phyloP scores from a whole-genome alignment of 64 coral and sea anemone genomes.

The Montipora efflorescens region DNA sequence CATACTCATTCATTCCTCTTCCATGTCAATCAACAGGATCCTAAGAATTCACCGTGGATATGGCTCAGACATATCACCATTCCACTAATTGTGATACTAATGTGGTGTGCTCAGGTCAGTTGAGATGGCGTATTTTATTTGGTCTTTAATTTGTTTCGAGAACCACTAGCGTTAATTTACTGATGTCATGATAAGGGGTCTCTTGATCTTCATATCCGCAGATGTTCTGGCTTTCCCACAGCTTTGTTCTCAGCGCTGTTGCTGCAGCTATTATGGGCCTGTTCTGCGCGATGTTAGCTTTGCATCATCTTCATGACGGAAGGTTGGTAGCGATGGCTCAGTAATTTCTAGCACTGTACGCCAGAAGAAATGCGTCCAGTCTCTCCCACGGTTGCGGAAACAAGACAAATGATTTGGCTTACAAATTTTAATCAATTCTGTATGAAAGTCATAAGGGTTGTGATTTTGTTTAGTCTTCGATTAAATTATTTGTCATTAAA shows the following conservation, averaged over 20 bases:
- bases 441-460: too few relatives aligned
- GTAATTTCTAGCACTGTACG: background rate
- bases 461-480: too few relatives aligned
- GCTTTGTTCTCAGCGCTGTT: slow-evolving; percentile 29
- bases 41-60: slow-evolving; percentile 56
- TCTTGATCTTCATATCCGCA: background rate
- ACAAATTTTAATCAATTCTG: too few relatives aligned
- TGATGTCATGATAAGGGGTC: background rate
- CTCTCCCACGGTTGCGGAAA: background rate
- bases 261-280: slow-evolving; percentile 52
- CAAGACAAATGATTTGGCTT: background rate
- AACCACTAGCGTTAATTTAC: too few relatives aligned
- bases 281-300: slow-evolving; percentile 21
- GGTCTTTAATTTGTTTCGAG: too few relatives aligned
- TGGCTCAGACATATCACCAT: slow-evolving; percentile 42
- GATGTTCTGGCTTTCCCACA: slow-evolving; percentile 55
- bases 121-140: background rate
- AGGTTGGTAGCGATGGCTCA: slow-evolving; percentile 33
- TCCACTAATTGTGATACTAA: background rate
- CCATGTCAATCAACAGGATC: slow-evolving; percentile 11
- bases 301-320: slow-evolving; percentile 63
- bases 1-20: too few relatives aligned
- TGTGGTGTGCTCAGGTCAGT: slow-evolving; percentile 52
- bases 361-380: background rate
- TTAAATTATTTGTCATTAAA: too few relatives aligned